These are phyloP conservation scores for Cheilosia soror DNA, from an alignment of 2,888 invertebrate genomes.

Conservation along the genomic window DNA sequence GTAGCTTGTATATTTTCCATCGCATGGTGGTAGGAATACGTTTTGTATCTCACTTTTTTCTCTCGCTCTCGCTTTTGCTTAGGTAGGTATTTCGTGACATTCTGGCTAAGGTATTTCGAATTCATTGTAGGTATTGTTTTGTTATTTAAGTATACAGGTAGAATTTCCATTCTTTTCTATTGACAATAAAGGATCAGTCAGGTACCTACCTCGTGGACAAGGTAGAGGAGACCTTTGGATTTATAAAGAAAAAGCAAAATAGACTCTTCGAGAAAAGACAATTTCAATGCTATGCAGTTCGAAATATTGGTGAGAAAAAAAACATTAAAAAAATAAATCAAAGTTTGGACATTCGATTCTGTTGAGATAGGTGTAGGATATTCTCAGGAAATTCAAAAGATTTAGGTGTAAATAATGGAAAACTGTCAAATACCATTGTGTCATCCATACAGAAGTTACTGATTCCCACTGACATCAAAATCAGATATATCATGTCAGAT, in stretches of 20 bases:
- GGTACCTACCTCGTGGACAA: slow-evolving; percentile 25
- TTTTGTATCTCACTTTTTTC: too few relatives aligned
- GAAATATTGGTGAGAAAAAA: slow-evolving; percentile 32
- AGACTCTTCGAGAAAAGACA: slow-evolving; percentile 32
- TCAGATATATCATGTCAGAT: too few relatives aligned
- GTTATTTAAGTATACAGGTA: too few relatives aligned
- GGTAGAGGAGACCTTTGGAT: slow-evolving; percentile 17
- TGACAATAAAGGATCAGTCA: slow-evolving; percentile 50
- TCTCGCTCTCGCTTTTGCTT: too few relatives aligned
- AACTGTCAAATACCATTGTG: neutral
- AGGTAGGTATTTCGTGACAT: too few relatives aligned
- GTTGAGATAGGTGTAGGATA: neutral
- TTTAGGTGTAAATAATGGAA: neutral
- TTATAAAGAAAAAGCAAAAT: slow-evolving; percentile 36
- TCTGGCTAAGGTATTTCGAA: too few relatives aligned
- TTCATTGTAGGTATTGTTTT: too few relatives aligned
- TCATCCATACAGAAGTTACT: neutral
- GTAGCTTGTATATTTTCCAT: too few relatives aligned
- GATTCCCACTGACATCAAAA: neutral
- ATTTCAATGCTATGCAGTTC: neutral
- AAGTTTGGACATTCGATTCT: slow-evolving; percentile 6
- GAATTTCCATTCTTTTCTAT: slow-evolving; percentile 62
- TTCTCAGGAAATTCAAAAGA: neutral
- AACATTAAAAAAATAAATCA: slow-evolving; percentile 56
- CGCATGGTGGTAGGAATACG: too few relatives aligned